A percentile compares a stretch with the other conserved stretches of the same genome.
phyloP scores from a whole-genome alignment of 2,797 vertebrate species.

The Synanceia verrucosa region DNA sequence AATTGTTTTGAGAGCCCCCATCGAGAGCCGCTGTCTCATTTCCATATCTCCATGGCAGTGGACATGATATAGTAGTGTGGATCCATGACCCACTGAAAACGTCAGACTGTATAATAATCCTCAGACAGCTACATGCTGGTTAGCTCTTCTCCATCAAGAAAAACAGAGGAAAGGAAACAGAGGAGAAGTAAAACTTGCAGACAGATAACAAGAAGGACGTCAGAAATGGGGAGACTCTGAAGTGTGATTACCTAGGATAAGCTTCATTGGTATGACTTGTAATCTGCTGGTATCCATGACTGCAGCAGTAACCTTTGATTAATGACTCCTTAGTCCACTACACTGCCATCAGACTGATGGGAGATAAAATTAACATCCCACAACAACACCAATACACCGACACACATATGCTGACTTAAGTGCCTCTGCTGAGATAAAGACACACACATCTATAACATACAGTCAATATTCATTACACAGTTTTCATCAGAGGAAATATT shows the following conservation, averaged over 20 bases:
- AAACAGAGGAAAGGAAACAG: conserved; percentile 31
- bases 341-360: conserved; percentile 49
- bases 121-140: conserved; percentile 50
- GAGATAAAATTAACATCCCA: conserved; percentile 70
- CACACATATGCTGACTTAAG: conserved; percentile 10
- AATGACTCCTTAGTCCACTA: conserved; percentile 73
- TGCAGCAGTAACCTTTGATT: conserved; percentile 73
- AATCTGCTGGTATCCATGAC: conserved; percentile 64
- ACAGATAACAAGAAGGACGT: conserved; percentile 17
- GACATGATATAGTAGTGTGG: conserved; percentile 40
- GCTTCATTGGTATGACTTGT: conserved; percentile 72
- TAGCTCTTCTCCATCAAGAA: conserved; percentile 33
- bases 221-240: conserved; percentile 43
- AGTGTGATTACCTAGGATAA: conserved; percentile 48
- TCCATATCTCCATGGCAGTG: conserved; percentile 50
- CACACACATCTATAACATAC: neutral
- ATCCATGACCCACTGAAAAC: conserved; percentile 45
- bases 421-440: conserved; percentile 11
- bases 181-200: conserved; percentile 19
- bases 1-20: conserved; percentile 69
- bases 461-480: conserved; percentile 14
- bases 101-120: conserved; percentile 26
- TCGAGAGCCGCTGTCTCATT: conserved; percentile 60
- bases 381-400: conserved; percentile 33
- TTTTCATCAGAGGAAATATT: conserved; percentile 38